A percentile compares a stretch with the other conserved stretches of the same genome.
phyloP scores from a whole-genome alignment of 2,113 vertebrate genomes.

The Tyrannus savana region DNA sequence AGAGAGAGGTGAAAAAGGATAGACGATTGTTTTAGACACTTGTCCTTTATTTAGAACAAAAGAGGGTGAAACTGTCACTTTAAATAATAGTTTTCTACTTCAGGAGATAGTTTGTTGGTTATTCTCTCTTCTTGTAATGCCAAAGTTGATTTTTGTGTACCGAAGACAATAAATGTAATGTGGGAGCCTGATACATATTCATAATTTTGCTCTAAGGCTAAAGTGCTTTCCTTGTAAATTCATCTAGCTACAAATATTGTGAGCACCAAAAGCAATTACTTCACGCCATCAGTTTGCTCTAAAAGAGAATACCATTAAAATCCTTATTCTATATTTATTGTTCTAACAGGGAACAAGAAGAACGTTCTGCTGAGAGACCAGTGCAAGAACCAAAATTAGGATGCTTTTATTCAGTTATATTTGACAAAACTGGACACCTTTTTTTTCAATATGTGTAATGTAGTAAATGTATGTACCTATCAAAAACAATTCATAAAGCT shows the following conservation, averaged over 20 bases:
- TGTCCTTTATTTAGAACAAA: slow-evolving; percentile 59
- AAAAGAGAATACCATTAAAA: slow-evolving; percentile 55
- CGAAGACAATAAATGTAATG: slow-evolving; percentile 49
- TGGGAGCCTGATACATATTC: slow-evolving; percentile 37
- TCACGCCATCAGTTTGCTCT: slow-evolving; percentile 55
- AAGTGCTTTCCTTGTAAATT: slow-evolving; percentile 61
- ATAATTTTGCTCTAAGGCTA: slow-evolving; percentile 57
- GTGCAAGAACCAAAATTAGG: slow-evolving; percentile 39
- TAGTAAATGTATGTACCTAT: slow-evolving; percentile 46
- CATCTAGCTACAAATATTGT: slow-evolving; percentile 52
- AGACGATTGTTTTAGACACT: slow-evolving; percentile 17
- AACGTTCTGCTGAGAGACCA: slow-evolving; percentile 38
- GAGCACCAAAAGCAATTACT: slow-evolving; percentile 66
- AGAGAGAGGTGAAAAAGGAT: slow-evolving; percentile 48
- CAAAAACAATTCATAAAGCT: slow-evolving; percentile 24
- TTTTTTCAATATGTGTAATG: slow-evolving; percentile 25
- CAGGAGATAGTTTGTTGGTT: slow-evolving; percentile 45
- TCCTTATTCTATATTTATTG: slow-evolving; percentile 47
- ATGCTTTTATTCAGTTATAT: slow-evolving; percentile 60
- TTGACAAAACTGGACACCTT: neutral
- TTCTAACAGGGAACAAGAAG: slow-evolving; percentile 43
- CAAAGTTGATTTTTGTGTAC: slow-evolving; percentile 61
- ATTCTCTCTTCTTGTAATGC: slow-evolving; percentile 30
- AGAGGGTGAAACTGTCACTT: slow-evolving; percentile 45
- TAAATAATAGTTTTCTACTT: slow-evolving; percentile 55